Percentiles rank a stretch among this genome's conserved stretches.
phyloP scores from a whole-genome alignment of 23 tunicate species.

The Clavelina lepadiformis region DNA sequence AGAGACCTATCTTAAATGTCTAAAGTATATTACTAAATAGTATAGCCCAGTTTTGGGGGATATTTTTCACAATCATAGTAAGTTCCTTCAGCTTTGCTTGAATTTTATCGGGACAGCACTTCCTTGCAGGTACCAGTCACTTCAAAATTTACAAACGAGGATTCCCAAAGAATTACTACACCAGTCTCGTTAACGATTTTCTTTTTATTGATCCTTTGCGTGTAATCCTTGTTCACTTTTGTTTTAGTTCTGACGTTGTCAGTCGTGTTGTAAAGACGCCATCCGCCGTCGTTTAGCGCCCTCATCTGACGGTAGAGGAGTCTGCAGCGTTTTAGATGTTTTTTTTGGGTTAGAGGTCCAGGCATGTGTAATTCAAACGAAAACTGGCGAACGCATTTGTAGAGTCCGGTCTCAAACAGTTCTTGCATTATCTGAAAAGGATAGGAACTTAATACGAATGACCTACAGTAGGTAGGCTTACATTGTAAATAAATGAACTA shows the following conservation, averaged over 20 bases:
- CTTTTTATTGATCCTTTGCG: background rate
- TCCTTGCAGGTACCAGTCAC: constrained; percentile 13
- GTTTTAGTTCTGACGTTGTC: constrained; percentile 27
- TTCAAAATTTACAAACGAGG: constrained; percentile 42
- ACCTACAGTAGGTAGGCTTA: too few relatives aligned
- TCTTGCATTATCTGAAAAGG: constrained; percentile 28
- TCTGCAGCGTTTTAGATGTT: constrained; percentile 15
- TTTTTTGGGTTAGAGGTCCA: constrained; percentile 15
- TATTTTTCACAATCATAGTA: background rate
- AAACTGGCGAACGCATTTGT: constrained; percentile 58
- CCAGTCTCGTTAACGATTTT: background rate
- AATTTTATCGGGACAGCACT: background rate
- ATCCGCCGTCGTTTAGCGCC: constrained; percentile 18
- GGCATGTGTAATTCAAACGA: constrained; percentile 37
- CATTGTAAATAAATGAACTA: too few relatives aligned
- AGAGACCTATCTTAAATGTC: too few relatives aligned
- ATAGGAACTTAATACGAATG: too few relatives aligned
- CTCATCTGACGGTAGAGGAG: constrained; percentile 22
- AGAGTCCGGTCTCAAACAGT: constrained; percentile 36
- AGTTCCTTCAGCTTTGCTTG: background rate
- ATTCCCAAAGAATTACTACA: constrained; percentile 42
- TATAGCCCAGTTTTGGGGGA: background rate
- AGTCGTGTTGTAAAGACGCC: constrained; percentile 29
- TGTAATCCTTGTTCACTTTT: background rate
- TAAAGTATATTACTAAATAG: too few relatives aligned